A percentile compares a stretch with the other conserved stretches of the same genome.
phyloP scores from a whole-genome alignment of 2,797 vertebrate species.

The Mormyrops attenuatus region DNA sequence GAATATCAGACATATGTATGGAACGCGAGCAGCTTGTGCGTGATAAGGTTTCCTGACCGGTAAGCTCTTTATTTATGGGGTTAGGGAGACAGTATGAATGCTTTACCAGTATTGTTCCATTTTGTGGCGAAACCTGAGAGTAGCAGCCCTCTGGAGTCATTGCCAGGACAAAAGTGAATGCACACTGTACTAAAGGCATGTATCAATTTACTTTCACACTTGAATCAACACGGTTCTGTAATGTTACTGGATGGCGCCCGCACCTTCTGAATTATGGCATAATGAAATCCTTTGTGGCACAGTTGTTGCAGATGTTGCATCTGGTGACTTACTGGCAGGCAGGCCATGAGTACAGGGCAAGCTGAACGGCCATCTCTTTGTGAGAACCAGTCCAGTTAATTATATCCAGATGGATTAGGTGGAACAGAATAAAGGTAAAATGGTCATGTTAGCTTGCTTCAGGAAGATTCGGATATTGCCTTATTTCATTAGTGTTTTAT shows the following conservation, averaged over 20 bases:
- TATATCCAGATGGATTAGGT: background rate
- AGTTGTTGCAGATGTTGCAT: background rate
- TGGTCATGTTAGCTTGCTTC: background rate
- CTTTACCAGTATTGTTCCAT: background rate
- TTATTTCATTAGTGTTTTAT: background rate
- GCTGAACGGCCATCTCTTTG: background rate
- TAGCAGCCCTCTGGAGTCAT: background rate
- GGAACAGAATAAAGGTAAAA: background rate
- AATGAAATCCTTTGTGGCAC: background rate
- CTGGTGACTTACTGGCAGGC: background rate
- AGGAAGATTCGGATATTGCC: background rate
- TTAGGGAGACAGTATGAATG: background rate
- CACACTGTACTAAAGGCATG: background rate
- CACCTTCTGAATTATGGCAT: background rate
- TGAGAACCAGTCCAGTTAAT: background rate
- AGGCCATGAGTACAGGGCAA: background rate
- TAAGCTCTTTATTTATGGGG: background rate
- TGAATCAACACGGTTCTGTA: background rate
- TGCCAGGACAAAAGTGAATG: background rate
- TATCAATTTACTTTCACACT: slow-evolving; percentile 12
- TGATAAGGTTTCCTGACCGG: background rate
- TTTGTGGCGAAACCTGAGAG: background rate
- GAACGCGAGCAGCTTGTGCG: background rate
- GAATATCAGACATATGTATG: background rate
- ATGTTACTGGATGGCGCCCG: background rate